Conservation (phyloP, 1,140 invertebrate genomes). For the Hylyphantes graminicola region DNA sequence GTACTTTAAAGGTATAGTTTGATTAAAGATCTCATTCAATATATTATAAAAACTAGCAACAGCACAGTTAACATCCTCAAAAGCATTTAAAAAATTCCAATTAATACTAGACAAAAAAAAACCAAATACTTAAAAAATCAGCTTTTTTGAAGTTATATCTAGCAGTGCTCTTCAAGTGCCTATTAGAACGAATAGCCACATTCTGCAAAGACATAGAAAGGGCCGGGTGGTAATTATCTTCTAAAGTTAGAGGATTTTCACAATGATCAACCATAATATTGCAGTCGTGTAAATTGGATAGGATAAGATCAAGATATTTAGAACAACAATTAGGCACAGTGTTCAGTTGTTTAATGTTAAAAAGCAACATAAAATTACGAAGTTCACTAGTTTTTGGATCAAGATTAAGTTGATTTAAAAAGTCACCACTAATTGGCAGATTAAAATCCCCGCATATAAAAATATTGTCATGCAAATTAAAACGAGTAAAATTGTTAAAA, state of each 20-base stretch:
- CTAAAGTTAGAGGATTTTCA: background rate
- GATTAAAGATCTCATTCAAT: background rate
- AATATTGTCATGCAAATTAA: background rate
- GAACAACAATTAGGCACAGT: background rate
- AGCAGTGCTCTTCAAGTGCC: background rate
- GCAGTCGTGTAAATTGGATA: background rate
- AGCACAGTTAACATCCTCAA: background rate
- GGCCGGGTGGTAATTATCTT: background rate
- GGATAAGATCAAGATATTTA: slow-evolving; percentile 1
- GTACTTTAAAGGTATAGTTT: slow-evolving; percentile 7
- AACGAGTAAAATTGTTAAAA: background rate
- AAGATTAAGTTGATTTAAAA: background rate
- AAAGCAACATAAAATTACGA: background rate
- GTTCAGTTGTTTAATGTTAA: background rate
- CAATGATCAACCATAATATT: background rate
- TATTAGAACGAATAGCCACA: background rate
- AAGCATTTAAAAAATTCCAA: background rate
- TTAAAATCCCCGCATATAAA: background rate
- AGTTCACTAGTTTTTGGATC: background rate
- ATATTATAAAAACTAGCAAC: background rate
- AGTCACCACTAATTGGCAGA: background rate
- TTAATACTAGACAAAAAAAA: background rate
- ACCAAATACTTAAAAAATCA: background rate
- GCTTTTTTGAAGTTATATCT: background rate
- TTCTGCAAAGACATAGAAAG: background rate